phyloP scores from a whole-genome alignment of 1,140 invertebrate species.

The Diplogasteroides magnus region DNA sequence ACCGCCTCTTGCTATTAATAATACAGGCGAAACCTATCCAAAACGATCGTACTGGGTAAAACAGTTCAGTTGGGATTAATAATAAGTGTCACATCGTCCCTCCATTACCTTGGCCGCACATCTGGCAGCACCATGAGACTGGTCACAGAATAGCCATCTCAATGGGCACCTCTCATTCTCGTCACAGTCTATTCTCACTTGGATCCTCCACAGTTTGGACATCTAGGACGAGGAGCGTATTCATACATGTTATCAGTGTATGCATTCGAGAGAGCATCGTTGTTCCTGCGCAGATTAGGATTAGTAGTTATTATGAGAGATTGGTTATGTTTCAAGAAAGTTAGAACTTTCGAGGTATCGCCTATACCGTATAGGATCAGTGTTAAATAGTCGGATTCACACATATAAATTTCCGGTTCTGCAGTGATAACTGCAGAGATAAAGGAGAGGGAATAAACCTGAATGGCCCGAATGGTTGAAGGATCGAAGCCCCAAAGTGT shows the following conservation, averaged over 20 bases:
- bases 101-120: constrained; percentile 7
- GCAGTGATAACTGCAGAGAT: too few species aligned
- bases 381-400: too few species aligned
- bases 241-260: constrained; percentile 21
- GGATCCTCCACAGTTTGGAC: background rate
- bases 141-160: constrained; percentile 16
- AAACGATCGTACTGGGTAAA: too few species aligned
- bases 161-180: background rate
- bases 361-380: too few species aligned
- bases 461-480: constrained; percentile 30
- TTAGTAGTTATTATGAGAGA: too few species aligned
- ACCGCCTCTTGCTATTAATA: too few species aligned
- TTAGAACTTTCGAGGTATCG: too few species aligned
- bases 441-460: background rate
- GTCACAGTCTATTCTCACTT: background rate
- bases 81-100: background rate
- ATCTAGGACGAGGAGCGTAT: constrained; percentile 13
- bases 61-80: too few species aligned
- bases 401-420: too few species aligned
- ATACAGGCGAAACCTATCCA: too few species aligned
- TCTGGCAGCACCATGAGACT: background rate
- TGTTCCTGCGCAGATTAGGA: constrained; percentile 24
- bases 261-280: constrained; percentile 11
- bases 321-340: too few species aligned
- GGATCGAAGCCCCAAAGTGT: constrained; percentile 41